phyloP scores from a whole-genome alignment of 1,140 invertebrate species.

The Muscidifurax raptorellus region DNA sequence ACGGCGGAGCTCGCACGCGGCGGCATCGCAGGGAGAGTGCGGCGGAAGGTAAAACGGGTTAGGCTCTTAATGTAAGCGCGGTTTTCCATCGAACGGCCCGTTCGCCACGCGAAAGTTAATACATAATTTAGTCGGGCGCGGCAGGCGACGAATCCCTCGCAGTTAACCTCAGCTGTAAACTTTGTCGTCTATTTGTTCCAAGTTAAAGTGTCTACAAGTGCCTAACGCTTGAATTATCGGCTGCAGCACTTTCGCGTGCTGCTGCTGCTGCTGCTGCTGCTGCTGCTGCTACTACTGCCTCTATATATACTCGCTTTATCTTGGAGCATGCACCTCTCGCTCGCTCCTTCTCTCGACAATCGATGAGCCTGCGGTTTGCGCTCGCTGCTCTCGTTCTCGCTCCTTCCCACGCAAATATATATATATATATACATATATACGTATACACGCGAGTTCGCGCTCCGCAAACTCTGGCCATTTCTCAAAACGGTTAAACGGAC shows the following conservation, averaged over 20 bases:
- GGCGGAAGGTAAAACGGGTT: slow-evolving; percentile 34
- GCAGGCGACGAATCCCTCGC: slow-evolving; percentile 50
- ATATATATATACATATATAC: background rate
- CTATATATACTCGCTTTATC: background rate
- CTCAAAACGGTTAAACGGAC: slow-evolving; percentile 38
- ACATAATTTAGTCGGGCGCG: slow-evolving; percentile 51
- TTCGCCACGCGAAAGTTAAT: slow-evolving; percentile 50
- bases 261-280: background rate
- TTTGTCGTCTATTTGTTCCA: slow-evolving; percentile 55
- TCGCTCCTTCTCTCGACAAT: slow-evolving; percentile 30
- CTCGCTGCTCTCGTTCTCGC: slow-evolving; percentile 8
- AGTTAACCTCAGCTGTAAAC: slow-evolving; percentile 54
- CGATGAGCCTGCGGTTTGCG: slow-evolving; percentile 41
- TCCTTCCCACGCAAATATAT: background rate
- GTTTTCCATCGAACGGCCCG: slow-evolving; percentile 49
- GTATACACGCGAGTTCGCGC: background rate
- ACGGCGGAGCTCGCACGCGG: background rate
- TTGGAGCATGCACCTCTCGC: background rate
- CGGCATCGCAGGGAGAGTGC: background rate
- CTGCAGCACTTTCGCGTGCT: slow-evolving; percentile 20
- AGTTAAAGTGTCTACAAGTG: slow-evolving; percentile 56
- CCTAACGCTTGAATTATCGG: slow-evolving; percentile 54
- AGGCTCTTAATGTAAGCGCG: slow-evolving; percentile 49
- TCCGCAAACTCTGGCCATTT: slow-evolving; percentile 41
- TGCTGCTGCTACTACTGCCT: background rate